Conservation (phyloP, 2,888 invertebrate species). For the Melanchra persicariae region DNA sequence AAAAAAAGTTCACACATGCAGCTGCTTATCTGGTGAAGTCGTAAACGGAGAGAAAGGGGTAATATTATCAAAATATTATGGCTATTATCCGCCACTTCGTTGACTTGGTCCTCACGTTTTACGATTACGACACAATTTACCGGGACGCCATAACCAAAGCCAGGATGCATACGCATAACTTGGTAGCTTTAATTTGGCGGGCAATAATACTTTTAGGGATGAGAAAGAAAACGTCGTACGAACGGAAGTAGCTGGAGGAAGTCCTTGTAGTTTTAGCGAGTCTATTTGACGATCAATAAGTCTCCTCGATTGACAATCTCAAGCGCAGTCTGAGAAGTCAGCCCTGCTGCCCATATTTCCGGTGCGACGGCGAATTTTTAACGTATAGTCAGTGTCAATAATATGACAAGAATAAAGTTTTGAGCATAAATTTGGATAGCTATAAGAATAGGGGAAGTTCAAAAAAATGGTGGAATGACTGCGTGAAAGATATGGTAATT, state of each 20-base stretch:
- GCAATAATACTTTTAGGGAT: neutral
- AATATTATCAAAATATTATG: constrained; percentile 59
- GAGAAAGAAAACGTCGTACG: neutral
- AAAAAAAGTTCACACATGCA: constrained; percentile 35
- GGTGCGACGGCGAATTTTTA: too few relatives aligned
- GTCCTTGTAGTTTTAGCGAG: too few relatives aligned
- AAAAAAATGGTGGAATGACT: neutral
- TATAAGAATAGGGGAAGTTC: neutral
- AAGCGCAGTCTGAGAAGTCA: too few relatives aligned
- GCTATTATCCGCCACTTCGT: constrained; percentile 29
- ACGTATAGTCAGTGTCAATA: neutral
- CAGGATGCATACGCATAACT: constrained; percentile 13
- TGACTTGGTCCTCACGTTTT: constrained; percentile 30
- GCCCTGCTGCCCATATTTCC: too few relatives aligned
- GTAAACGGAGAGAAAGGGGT: constrained; percentile 50
- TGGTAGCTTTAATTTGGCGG: neutral
- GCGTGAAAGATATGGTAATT: neutral
- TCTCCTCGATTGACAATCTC: too few relatives aligned
- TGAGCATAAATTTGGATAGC: neutral
- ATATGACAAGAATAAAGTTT: neutral
- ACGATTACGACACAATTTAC: constrained; percentile 34
- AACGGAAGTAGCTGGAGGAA: neutral
- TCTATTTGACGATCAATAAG: too few relatives aligned
- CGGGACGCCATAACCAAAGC: constrained; percentile 13
- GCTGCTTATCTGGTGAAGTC: constrained; percentile 53